Conservation (phyloP, 2,797 vertebrate species). For the Spinibarbus caldwelli region DNA sequence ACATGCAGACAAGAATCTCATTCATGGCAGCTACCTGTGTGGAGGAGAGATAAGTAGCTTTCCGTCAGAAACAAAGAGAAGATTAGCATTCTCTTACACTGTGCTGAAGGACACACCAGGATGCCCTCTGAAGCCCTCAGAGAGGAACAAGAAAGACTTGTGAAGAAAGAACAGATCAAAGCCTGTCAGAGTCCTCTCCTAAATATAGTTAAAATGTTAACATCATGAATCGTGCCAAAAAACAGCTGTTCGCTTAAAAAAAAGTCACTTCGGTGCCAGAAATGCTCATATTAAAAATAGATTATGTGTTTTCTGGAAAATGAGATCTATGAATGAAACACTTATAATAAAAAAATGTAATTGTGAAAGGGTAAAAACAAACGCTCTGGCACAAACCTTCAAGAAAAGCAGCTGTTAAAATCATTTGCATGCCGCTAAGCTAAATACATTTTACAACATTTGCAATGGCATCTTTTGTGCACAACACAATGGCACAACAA, state of each 20-base stretch:
- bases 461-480: conserved; percentile 21
- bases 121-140: conserved; percentile 68
- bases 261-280: not conserved
- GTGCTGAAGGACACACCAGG: conserved; percentile 71
- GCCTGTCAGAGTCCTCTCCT: conserved; percentile 25
- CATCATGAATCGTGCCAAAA: conserved; percentile 29
- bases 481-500: too few relatives aligned
- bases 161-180: conserved; percentile 42
- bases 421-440: not conserved
- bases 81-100: conserved; percentile 79
- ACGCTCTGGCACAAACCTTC: not conserved
- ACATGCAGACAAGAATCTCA: conserved; percentile 85
- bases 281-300: not conserved
- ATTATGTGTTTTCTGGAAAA: not conserved
- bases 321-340: not conserved
- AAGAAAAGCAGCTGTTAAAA: conserved; percentile 24
- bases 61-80: conserved; percentile 78
- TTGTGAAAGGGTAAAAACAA: conserved; percentile 22
- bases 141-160: conserved; percentile 58
- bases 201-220: conserved; percentile 51
- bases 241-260: not conserved
- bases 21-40: conserved; percentile 83
- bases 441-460: conserved; percentile 4
- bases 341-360: not conserved
- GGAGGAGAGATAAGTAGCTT: conserved; percentile 82